Base-by-base conservation (phyloP, 1,140 invertebrate genomes). In the Neuroterus valhalla region DNA sequence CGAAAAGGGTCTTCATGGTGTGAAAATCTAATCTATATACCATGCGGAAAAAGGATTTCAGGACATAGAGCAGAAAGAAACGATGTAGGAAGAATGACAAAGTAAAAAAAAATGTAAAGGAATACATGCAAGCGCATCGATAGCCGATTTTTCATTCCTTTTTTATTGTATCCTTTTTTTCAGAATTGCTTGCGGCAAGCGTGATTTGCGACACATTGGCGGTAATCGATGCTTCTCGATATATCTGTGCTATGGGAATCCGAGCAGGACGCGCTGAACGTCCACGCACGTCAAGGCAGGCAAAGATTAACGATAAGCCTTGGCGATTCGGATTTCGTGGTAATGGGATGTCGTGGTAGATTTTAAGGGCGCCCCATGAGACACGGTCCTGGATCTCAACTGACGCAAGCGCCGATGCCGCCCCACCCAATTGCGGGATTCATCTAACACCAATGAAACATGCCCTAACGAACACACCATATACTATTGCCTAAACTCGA, bases 251-350 rank as follows among this genome's bases (percentile, higher is more conserved):
- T 38, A 38, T 38, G 26, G 26, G 38, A 74, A 74, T 50, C 70
- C 68, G 55, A 45, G 70, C 14, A 15, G 44, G 43, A 10, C 55
- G 52, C 62, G 66, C 68, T 44, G 14, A 42, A 70, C 67, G 48
- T 69, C 46, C 70, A 67, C 70, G 46, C 50, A 72, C 67, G 74
- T 81, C 75, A 69, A 31, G 46, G 38, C 73, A 71, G 50, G 72
- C 42, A 68, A 74, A 78, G 81, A 79, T 82, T 81, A 77, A 81
- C 76, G 77, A 70, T 80, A 79, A 76, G 66, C 72, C 77, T 71
- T 12, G 62, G 71, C 74, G 77, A 82, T 80, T 82, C 74, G 71
- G 79, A 79, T 78, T 80, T 80, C 72, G 77, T 78, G 70, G 77
- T 79, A 78, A 80, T 77, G 50, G 73, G 76, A 79, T 77, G 73